A percentile compares a stretch with the other conserved stretches of the same genome.
phyloP scores from a whole-genome alignment of 2,888 invertebrate genomes.

The Erebia ligea region DNA sequence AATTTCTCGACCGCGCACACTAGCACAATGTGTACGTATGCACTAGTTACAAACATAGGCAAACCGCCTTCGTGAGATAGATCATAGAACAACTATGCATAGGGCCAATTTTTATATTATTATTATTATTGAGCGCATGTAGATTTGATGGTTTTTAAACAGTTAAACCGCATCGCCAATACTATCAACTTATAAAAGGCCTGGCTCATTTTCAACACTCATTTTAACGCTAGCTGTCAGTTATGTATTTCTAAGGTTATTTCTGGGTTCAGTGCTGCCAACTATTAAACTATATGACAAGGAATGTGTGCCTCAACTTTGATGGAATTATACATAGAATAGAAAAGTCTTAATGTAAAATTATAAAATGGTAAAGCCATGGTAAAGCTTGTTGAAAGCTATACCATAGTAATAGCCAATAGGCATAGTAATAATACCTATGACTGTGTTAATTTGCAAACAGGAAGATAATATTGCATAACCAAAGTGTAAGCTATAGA shows the following conservation, averaged over 20 bases:
- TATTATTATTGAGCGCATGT: background rate
- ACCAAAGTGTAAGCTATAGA: background rate
- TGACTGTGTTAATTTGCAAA: background rate
- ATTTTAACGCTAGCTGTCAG: constrained; percentile 41
- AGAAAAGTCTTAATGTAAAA: no score
- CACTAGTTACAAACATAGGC: no score
- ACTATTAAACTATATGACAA: constrained; percentile 28
- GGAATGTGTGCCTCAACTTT: background rate
- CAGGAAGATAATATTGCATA: constrained; percentile 2
- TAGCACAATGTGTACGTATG: no score
- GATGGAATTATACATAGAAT: background rate
- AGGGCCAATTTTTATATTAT: no score
- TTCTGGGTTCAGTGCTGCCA: constrained; percentile 46
- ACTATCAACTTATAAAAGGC: constrained; percentile 23
- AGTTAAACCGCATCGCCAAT: constrained; percentile 21
- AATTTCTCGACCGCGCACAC: no score
- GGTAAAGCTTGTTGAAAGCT: no score
- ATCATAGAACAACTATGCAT: no score
- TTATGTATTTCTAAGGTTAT: constrained; percentile 24
- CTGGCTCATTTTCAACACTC: constrained; percentile 41
- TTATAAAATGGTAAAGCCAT: no score
- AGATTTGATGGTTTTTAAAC: background rate
- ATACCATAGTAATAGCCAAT: no score
- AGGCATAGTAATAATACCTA: no score
- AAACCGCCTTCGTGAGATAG: no score